Conservation (phyloP, 2,888 invertebrate species). For the Napeogenes inachia region DNA sequence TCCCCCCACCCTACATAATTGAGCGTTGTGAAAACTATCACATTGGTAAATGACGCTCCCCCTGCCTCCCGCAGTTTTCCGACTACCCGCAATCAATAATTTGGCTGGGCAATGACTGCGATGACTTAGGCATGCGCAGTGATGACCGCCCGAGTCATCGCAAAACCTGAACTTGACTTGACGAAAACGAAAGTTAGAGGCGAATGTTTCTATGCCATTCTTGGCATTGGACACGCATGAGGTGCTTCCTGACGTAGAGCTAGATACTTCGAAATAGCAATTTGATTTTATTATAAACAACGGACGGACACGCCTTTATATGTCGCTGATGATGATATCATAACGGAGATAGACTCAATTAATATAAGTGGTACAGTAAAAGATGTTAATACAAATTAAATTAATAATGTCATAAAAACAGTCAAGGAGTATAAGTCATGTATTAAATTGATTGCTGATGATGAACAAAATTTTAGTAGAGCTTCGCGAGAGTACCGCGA, state of each 20-base stretch:
- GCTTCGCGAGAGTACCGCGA: slow-evolving; percentile 29
- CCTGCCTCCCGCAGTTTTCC: slow-evolving; percentile 61
- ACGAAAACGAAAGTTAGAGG: slow-evolving; percentile 74
- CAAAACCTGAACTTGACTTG: slow-evolving; percentile 76
- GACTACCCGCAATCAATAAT: slow-evolving; percentile 77
- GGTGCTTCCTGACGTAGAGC: slow-evolving; percentile 33
- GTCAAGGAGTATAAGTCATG: slow-evolving; percentile 9
- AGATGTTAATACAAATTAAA: neutral
- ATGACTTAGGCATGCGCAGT: slow-evolving; percentile 72
- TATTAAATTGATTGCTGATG: slow-evolving; percentile 16
- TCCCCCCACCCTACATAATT: slow-evolving; percentile 65
- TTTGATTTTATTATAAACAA: slow-evolving; percentile 13
- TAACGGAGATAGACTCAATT: slow-evolving; percentile 1
- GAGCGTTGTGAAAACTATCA: slow-evolving; percentile 76
- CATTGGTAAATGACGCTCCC: slow-evolving; percentile 67
- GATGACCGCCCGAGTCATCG: slow-evolving; percentile 55
- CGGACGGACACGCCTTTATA: slow-evolving; percentile 23
- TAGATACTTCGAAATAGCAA: slow-evolving; percentile 27
- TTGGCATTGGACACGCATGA: slow-evolving; percentile 56
- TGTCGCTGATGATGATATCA: slow-evolving; percentile 15
- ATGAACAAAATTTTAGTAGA: slow-evolving; percentile 27
- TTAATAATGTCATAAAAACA: slow-evolving; percentile 9
- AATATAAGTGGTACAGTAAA: neutral
- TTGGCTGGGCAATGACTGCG: slow-evolving; percentile 77
- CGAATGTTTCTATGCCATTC: slow-evolving; percentile 72